phyloP scores from a whole-genome alignment of 2,888 invertebrate genomes.

The Lysandra coridon region DNA sequence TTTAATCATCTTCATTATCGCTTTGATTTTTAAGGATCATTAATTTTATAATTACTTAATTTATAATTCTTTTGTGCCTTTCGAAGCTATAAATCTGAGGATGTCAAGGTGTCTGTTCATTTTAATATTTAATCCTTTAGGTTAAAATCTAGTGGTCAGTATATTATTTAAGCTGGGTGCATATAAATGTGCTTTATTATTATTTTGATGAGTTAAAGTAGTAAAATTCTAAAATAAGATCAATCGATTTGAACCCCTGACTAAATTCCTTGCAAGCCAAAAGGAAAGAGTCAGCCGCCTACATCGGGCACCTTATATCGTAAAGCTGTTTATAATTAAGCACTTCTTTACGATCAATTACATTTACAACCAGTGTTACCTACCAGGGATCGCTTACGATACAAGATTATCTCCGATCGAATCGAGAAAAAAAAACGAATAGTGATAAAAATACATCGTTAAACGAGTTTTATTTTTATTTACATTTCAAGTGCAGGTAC shows the following conservation, averaged over 20 bases:
- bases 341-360: constrained; percentile 21
- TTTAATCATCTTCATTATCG: constrained; percentile 1
- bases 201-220: neutral
- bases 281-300: neutral
- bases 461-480: constrained; percentile 24
- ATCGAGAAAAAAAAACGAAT: constrained; percentile 10
- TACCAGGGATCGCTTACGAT: constrained; percentile 9
- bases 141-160: neutral
- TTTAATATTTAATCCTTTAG: neutral
- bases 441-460: constrained; percentile 24
- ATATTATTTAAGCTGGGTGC: neutral
- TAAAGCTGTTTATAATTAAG: constrained; percentile 23
- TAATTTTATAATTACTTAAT: constrained; percentile 9
- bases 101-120: neutral
- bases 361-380: constrained; percentile 20
- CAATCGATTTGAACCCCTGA: neutral
- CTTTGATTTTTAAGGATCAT: constrained; percentile 8
- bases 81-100: neutral
- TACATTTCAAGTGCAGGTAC: constrained; percentile 21
- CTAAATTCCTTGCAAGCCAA: neutral
- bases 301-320: neutral
- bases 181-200: neutral
- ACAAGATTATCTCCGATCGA: constrained; percentile 7
- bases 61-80: neutral
- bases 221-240: neutral